A percentile compares a stretch with the other conserved stretches of the same genome.
Evolutionary conservation across 53 echinoderm and acorn worm genomes (phyloP).

Genomic region (Crossaster papposus): DNA sequence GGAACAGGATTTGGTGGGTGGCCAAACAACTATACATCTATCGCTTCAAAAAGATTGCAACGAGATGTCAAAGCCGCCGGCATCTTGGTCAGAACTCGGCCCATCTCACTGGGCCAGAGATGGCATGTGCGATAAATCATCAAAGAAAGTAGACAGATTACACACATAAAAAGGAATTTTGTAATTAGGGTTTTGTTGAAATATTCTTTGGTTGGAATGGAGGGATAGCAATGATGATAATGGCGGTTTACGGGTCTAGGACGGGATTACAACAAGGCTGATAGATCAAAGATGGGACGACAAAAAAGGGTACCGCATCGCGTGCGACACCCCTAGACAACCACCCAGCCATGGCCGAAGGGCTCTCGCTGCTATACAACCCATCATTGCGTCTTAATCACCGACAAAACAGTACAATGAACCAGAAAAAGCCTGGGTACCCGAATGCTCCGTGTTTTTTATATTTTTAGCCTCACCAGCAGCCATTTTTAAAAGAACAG

Average conservation of each 20-base stretch:
- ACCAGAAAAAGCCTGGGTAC: constrained; percentile 17
- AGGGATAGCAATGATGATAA: not conserved
- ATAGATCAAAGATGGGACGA: not conserved
- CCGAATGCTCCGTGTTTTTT: not conserved
- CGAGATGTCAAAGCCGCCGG: no score
- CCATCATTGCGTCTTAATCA: constrained; percentile 31
- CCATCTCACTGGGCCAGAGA: no score
- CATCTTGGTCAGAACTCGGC: no score
- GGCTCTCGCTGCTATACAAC: not conserved
- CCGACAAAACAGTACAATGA: constrained; percentile 30
- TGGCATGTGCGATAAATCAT: not conserved
- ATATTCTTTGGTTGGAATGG: constrained; percentile 17
- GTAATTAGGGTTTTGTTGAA: not conserved
- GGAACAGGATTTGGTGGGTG: no score
- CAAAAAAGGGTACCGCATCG: constrained; percentile 28
- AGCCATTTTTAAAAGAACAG: not conserved
- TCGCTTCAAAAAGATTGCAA: no score
- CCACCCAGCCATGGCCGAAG: not conserved
- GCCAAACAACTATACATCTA: no score
- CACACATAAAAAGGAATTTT: not conserved
- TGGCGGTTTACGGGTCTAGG: not conserved
- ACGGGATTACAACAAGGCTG: not conserved
- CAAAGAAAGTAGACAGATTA: not conserved
- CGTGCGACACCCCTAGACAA: constrained; percentile 18
- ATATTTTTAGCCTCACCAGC: not conserved